A percentile compares a stretch with the other conserved stretches of the same genome.
Evolutionary conservation across 2,888 invertebrate species (phyloP).

Genomic region (Dascillus cervinus): DNA sequence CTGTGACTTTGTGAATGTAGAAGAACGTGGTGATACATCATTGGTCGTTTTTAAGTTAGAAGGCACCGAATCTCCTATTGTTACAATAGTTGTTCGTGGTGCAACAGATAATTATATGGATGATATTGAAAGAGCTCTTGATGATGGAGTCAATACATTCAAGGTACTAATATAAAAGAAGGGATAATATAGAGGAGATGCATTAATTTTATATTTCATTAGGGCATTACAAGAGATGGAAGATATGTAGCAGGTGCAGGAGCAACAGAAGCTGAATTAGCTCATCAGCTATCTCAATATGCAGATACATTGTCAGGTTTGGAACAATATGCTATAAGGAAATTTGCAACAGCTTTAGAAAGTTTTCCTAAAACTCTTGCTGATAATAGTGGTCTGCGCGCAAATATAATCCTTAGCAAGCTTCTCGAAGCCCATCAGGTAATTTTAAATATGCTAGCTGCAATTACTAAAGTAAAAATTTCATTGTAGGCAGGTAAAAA

Average conservation of each 20-base stretch:
- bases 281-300: conserved; percentile 74
- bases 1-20: conserved; percentile 80
- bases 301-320: conserved; percentile 90
- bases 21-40: conserved; percentile 93
- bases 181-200: conserved; percentile 1
- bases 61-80: conserved; percentile 74
- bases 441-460: too few species aligned
- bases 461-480: conserved; percentile 4
- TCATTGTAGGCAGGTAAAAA: conserved; percentile 62
- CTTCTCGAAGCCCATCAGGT: conserved; percentile 88
- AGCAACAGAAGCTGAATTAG: conserved; percentile 90
- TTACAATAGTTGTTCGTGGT: conserved; percentile 91
- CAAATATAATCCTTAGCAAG: conserved; percentile 79
- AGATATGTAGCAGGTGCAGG: conserved; percentile 89
- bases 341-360: conserved; percentile 86
- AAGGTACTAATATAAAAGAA: conserved; percentile 62
- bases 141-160: conserved; percentile 98
- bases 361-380: conserved; percentile 86
- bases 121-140: conserved; percentile 95
- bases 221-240: conserved; percentile 36
- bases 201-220: conserved; percentile 4
- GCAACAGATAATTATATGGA: conserved; percentile 98
- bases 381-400: conserved; percentile 88
- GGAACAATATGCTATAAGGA: conserved; percentile 94
- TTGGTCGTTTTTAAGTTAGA: conserved; percentile 90